Evolutionary conservation across 2,888 invertebrate species (phyloP).

Genomic region (Tipula confusa): DNA sequence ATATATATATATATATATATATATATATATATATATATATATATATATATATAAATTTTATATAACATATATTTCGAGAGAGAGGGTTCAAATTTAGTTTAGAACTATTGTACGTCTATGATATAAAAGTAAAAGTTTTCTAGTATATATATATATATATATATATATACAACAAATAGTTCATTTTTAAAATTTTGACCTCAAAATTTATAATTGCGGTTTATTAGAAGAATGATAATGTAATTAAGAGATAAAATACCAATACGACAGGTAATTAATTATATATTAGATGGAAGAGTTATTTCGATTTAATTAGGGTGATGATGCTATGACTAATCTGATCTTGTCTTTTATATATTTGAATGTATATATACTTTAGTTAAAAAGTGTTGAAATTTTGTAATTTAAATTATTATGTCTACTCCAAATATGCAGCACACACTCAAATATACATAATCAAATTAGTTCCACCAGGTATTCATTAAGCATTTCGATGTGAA

Average conservation of each 20-base stretch:
- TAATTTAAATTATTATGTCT: not conserved
- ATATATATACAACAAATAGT: too few relatives aligned
- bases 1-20: too few relatives aligned
- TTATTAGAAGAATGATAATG: constrained; percentile 6
- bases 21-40: too few relatives aligned
- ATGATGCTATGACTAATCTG: not conserved
- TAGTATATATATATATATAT: too few relatives aligned
- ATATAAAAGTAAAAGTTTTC: constrained; percentile 15
- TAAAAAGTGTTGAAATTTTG: not conserved
- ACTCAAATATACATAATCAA: not conserved
- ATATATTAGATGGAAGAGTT: not conserved
- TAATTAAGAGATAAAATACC: constrained; percentile 9
- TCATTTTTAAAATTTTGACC: not conserved
- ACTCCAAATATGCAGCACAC: too few relatives aligned
- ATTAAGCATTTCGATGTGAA: not conserved
- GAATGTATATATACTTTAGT: not conserved
- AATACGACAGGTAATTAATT: constrained; percentile 25
- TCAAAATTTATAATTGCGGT: not conserved
- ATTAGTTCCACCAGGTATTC: not conserved
- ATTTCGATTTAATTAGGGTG: not conserved
- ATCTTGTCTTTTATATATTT: not conserved
- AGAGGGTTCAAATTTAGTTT: not conserved
- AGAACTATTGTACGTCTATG: not conserved
- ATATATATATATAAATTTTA: too few relatives aligned
- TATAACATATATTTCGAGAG: too few relatives aligned